Conservation (phyloP, 2,888 invertebrate species). For the Strigamia crassipes region DNA sequence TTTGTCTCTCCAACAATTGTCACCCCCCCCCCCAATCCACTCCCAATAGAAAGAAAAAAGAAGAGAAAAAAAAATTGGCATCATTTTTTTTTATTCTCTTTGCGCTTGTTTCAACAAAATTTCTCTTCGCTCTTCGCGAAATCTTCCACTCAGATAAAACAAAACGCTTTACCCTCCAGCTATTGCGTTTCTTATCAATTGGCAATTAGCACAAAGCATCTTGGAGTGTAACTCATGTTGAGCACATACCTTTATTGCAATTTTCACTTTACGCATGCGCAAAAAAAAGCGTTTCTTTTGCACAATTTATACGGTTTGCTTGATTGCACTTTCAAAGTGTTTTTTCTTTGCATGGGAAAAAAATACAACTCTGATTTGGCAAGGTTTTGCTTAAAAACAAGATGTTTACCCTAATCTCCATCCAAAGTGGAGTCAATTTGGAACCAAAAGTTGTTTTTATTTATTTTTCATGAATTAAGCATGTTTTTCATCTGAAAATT, state of each 20-base stretch:
- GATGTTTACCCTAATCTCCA: too few species aligned
- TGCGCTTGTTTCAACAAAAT: background rate
- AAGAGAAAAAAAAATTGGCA: background rate
- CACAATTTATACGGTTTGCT: background rate
- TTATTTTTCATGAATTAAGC: too few species aligned
- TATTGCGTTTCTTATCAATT: background rate
- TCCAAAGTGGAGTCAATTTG: too few species aligned
- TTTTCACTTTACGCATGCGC: background rate
- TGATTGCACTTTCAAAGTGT: background rate
- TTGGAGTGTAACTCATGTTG: background rate
- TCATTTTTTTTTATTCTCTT: too few species aligned
- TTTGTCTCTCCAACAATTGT: background rate
- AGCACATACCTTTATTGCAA: background rate
- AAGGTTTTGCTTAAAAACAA: background rate
- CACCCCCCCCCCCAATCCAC: background rate
- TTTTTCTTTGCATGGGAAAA: background rate
- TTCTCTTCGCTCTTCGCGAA: background rate
- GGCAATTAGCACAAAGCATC: background rate
- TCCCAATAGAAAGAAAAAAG: background rate
- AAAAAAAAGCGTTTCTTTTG: background rate
- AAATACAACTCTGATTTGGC: background rate
- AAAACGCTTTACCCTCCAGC: background rate
- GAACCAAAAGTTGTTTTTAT: too few species aligned
- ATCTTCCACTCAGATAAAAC: background rate
- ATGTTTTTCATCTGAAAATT: too few species aligned